Evolutionary conservation across 2,797 vertebrate genomes (phyloP).

Genomic region (Pseudomugil gertrudae): DNA sequence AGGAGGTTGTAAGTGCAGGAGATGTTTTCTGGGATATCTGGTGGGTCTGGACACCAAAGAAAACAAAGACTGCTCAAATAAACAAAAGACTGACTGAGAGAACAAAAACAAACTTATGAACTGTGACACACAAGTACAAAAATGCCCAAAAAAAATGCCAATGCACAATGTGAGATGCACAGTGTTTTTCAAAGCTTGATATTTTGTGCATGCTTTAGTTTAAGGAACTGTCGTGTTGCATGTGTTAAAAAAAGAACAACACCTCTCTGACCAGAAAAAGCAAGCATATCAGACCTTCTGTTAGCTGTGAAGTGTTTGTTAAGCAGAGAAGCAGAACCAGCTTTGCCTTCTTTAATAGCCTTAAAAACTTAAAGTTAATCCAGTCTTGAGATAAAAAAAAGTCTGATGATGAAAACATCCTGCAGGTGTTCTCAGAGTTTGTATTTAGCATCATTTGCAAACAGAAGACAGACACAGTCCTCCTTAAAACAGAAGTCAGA

Average conservation of each 20-base stretch:
- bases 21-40: constrained; percentile 83
- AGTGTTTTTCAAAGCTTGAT: too few species aligned
- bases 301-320: neutral
- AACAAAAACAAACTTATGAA: too few species aligned
- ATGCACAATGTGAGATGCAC: too few species aligned
- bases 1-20: constrained; percentile 81
- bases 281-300: neutral
- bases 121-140: too few species aligned
- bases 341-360: neutral
- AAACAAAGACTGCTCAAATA: constrained; percentile 1
- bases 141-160: too few species aligned
- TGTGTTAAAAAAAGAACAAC: constrained; percentile 16
- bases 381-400: neutral
- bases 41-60: constrained; percentile 79
- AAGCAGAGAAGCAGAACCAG: constrained; percentile 55
- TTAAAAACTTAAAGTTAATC: neutral
- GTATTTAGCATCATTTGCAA: neutral
- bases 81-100: neutral
- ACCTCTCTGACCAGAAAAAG: constrained; percentile 24
- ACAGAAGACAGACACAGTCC: neutral
- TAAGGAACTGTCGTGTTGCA: neutral
- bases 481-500: too few species aligned
- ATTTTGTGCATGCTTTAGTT: neutral
- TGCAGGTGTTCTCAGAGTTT: neutral
- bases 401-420: neutral